These are phyloP conservation scores for Notamacropus eugenii DNA, from an alignment of 2,797 vertebrate species.

Conservation along the genomic window DNA sequence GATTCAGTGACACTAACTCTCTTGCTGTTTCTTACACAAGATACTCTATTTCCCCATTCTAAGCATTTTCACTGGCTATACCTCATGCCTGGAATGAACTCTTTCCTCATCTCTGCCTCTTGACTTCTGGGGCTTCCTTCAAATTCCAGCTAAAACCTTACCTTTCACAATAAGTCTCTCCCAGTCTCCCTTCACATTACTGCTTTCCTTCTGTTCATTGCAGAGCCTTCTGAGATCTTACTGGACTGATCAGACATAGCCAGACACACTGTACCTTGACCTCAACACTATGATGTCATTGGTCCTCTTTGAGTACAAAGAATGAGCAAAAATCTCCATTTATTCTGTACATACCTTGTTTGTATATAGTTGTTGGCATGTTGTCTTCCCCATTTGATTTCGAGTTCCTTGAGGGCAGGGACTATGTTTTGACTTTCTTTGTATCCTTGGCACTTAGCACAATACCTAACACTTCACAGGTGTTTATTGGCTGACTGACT, in stretches of 20 bases:
- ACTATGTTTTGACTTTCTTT: neutral
- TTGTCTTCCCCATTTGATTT: neutral
- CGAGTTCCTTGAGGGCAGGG: neutral
- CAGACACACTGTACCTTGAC: neutral
- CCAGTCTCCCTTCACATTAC: neutral
- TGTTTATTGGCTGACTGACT: neutral
- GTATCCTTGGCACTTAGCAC: neutral
- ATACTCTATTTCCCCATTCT: neutral
- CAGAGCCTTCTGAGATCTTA: neutral
- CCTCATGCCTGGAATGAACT: neutral
- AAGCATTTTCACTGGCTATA: neutral
- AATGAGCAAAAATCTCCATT: neutral
- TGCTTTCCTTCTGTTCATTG: neutral
- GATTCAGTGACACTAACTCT: neutral
- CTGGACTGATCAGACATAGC: neutral
- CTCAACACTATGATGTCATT: neutral
- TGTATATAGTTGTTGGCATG: neutral
- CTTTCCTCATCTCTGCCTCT: neutral
- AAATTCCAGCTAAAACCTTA: neutral
- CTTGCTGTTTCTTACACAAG: neutral
- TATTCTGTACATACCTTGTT: neutral
- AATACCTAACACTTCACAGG: neutral
- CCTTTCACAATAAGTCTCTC: neutral
- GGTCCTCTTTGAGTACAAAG: neutral
- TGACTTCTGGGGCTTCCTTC: neutral